Evolutionary conservation across 2,113 vertebrate species (phyloP).

Genomic region (Prinia subflava): DNA sequence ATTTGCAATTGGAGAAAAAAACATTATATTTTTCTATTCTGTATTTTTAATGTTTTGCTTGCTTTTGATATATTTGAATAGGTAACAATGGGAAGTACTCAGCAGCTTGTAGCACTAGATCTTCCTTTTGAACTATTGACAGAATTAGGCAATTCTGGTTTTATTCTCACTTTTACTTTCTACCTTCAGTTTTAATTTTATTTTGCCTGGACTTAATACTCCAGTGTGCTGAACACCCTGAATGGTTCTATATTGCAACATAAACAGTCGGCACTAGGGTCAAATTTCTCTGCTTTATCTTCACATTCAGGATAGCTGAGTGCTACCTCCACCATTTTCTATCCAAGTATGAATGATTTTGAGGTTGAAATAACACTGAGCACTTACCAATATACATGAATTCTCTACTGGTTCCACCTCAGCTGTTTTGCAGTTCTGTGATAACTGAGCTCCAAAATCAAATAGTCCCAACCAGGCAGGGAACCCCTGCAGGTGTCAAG

Average conservation of each 20-base stretch:
- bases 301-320: background rate
- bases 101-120: background rate
- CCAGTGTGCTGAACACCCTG: background rate
- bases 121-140: background rate
- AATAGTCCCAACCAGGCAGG: background rate
- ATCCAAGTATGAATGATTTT: background rate
- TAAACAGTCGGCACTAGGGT: background rate
- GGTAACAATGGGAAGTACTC: background rate
- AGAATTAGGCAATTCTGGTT: background rate
- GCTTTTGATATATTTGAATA: background rate
- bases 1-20: background rate
- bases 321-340: background rate
- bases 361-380: background rate
- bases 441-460: background rate
- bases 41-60: background rate
- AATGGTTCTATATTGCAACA: rapidly evolving
- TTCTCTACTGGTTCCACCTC: background rate
- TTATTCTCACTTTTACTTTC: background rate
- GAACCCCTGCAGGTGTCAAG: background rate
- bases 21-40: background rate
- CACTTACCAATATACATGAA: background rate
- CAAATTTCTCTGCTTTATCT: background rate
- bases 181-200: background rate
- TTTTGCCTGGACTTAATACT: background rate
- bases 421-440: background rate